Percentiles rank a stretch among this genome's conserved stretches.
Conservation (phyloP, 2,888 invertebrate genomes). For the Panopea generosa region DNA sequence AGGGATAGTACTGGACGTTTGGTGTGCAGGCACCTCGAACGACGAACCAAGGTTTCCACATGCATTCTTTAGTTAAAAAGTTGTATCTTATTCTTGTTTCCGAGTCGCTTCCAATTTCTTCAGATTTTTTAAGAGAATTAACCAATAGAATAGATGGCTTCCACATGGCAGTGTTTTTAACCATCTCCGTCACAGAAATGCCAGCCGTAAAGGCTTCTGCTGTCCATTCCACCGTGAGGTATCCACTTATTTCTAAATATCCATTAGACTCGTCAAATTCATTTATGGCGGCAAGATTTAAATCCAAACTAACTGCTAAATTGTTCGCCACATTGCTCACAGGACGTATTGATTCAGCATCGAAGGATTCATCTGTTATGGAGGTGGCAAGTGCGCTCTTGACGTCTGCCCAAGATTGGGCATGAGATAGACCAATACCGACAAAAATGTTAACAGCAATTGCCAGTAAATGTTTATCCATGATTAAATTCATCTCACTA, state of each 20-base stretch:
- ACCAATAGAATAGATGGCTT: constrained; percentile 51
- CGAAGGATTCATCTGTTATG: not conserved
- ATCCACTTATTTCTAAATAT: constrained; percentile 58
- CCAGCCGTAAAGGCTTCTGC: constrained; percentile 8
- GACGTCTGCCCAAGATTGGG: not conserved
- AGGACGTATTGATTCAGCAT: constrained; percentile 33
- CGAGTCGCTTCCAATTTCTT: constrained; percentile 47
- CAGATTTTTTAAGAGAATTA: constrained; percentile 39
- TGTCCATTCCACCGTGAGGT: constrained; percentile 39
- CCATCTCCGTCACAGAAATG: constrained; percentile 14
- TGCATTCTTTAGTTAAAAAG: constrained; percentile 24
- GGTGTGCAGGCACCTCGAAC: constrained; percentile 45
- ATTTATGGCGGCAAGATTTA: constrained; percentile 48
- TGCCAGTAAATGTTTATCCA: no score
- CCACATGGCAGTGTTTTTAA: constrained; percentile 38
- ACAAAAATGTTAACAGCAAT: no score
- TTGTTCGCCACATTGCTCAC: constrained; percentile 6
- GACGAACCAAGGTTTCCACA: constrained; percentile 51
- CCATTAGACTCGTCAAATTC: constrained; percentile 55
- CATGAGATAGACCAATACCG: not conserved
- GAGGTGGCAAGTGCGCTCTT: not conserved
- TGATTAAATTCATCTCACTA: no score
- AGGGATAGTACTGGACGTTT: constrained; percentile 52
- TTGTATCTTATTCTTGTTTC: constrained; percentile 35
- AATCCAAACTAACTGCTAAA: constrained; percentile 31